phyloP scores from a whole-genome alignment of 2,113 vertebrate genomes.

The Antennarius striatus region DNA sequence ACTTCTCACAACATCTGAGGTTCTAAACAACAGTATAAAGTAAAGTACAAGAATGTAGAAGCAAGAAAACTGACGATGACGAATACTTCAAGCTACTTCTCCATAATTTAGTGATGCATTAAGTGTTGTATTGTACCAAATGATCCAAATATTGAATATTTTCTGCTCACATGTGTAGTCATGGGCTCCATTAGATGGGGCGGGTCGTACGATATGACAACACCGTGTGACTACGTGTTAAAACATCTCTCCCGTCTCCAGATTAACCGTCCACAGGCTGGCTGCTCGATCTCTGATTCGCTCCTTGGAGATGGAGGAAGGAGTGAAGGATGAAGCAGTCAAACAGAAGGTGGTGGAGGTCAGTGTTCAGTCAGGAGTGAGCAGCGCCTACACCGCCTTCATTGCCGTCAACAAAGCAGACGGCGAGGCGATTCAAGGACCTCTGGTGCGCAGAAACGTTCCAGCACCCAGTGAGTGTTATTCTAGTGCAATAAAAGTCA shows the following conservation, averaged over 20 bases:
- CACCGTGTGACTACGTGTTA: neutral
- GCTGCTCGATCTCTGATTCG: conserved; percentile 80
- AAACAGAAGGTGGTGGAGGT: conserved; percentile 74
- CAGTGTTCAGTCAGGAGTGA: conserved; percentile 81
- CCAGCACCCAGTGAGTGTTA: conserved; percentile 49
- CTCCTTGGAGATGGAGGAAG: conserved; percentile 66
- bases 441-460: conserved; percentile 63
- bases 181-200: no score
- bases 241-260: conserved; percentile 36
- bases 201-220: no score
- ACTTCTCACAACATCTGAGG: no score
- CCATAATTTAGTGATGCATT: no score
- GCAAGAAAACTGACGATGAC: no score
- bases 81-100: no score
- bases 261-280: conserved; percentile 81
- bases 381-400: conserved; percentile 83
- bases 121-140: no score
- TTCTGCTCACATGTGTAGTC: no score
- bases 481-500: neutral
- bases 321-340: conserved; percentile 14
- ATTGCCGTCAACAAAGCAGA: conserved; percentile 75
- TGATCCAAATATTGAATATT: no score
- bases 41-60: no score
- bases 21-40: no score
- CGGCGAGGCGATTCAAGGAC: conserved; percentile 65